These are phyloP conservation scores for Leucophenga montana DNA, from an alignment of 2,888 invertebrate genomes.

Conservation along the genomic window DNA sequence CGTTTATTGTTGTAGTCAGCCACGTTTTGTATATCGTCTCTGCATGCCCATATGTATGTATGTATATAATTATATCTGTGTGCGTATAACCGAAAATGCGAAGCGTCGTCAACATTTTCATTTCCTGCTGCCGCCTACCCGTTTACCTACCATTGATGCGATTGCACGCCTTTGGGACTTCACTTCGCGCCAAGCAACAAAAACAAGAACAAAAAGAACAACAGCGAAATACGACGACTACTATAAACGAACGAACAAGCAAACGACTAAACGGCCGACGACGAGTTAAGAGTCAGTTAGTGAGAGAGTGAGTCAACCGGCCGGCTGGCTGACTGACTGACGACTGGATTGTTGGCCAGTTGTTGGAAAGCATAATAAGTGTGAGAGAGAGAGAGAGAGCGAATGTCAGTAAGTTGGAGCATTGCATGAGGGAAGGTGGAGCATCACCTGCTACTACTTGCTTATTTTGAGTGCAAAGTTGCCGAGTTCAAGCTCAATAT, in stretches of 20 bases:
- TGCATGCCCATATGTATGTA: not conserved
- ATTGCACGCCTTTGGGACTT: constrained; percentile 7
- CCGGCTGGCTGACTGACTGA: not conserved
- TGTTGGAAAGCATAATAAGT: not conserved
- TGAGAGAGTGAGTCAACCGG: constrained; percentile 2
- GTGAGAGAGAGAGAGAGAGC: not conserved
- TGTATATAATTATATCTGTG: not conserved
- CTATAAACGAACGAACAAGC: not conserved
- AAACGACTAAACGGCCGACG: not conserved
- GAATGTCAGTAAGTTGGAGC: not conserved
- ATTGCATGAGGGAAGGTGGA: not conserved
- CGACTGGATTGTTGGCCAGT: not conserved
- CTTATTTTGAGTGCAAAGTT: not conserved
- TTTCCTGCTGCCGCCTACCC: not conserved
- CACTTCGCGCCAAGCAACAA: constrained; percentile 15
- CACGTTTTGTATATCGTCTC: not conserved
- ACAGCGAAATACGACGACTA: not conserved
- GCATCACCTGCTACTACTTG: not conserved
- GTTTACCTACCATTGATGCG: constrained; percentile 1
- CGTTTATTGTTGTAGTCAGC: not conserved
- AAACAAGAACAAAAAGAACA: not conserved
- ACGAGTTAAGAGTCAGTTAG: constrained; percentile 3
- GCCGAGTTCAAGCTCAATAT: constrained; percentile 13
- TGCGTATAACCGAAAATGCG: constrained; percentile 17
- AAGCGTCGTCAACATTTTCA: constrained; percentile 20